These are phyloP conservation scores for Notarius quadriscutis DNA, from an alignment of 2,113 vertebrate species.

Conservation along the genomic window DNA sequence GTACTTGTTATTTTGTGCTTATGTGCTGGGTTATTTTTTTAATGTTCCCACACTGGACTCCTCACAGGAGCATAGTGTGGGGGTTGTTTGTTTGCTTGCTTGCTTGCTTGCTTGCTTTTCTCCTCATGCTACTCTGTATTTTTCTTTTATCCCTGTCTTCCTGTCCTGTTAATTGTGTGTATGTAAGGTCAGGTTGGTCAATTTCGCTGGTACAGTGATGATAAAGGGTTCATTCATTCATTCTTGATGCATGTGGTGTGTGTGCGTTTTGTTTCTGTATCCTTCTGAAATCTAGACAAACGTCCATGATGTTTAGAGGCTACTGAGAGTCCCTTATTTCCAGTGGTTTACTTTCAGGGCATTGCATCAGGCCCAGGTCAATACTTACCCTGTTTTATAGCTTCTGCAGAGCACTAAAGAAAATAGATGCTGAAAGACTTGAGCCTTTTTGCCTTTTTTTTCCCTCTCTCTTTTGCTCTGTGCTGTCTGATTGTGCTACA, in stretches of 20 bases:
- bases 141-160: no score
- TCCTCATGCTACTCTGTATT: no score
- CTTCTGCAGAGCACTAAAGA: not conserved
- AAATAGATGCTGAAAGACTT: conserved; percentile 6
- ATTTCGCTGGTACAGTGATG: no score
- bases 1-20: no score
- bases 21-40: no score
- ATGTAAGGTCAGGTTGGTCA: no score
- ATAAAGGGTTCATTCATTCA: no score
- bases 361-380: conserved; percentile 44
- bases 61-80: no score
- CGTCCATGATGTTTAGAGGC: not conserved
- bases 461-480: not conserved
- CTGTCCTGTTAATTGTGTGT: no score
- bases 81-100: no score
- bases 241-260: not conserved
- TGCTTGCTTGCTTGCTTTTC: no score
- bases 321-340: conserved; percentile 3
- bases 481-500: not conserved
- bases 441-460: not conserved
- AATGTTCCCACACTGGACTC: no score
- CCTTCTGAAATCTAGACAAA: not conserved
- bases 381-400: conserved; percentile 10
- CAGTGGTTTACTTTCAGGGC: conserved; percentile 25
- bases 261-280: not conserved